phyloP scores from a whole-genome alignment of 2,888 invertebrate species.

The Drosophila anceps region DNA sequence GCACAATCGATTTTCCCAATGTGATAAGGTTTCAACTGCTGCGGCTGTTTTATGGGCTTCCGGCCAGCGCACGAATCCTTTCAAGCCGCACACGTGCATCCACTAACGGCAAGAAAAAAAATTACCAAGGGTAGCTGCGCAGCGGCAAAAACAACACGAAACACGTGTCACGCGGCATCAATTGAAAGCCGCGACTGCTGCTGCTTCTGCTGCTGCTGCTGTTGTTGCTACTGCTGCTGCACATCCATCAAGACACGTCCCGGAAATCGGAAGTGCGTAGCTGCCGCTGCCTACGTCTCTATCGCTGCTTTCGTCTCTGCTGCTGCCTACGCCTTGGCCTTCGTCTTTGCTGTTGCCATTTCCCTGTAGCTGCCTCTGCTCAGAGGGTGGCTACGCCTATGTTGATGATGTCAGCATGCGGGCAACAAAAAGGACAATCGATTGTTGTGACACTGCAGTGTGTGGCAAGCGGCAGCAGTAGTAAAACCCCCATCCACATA shows the following conservation, averaged over 20 bases:
- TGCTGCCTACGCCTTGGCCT: constrained; percentile 7
- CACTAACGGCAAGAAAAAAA: constrained; percentile 36
- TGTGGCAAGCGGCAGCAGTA: constrained; percentile 34
- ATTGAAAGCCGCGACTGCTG: constrained; percentile 54
- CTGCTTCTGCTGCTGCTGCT: too few species aligned
- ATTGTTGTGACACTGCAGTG: constrained; percentile 75
- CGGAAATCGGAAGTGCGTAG: constrained; percentile 69
- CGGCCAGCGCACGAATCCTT: constrained; percentile 60
- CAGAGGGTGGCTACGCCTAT: constrained; percentile 33
- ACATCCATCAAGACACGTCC: constrained; percentile 66
- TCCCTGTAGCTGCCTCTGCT: constrained; percentile 1
- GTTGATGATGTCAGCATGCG: constrained; percentile 73
- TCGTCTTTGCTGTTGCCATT: neutral
- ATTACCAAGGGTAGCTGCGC: constrained; percentile 56
- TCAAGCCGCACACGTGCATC: constrained; percentile 70
- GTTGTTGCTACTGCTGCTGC: too few species aligned
- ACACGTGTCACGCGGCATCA: constrained; percentile 75
- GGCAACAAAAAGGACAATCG: constrained; percentile 76
- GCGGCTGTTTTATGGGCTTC: constrained; percentile 64
- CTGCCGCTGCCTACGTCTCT: constrained; percentile 13
- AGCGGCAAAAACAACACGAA: constrained; percentile 26
- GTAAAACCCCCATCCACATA: constrained; percentile 16
- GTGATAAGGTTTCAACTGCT: constrained; percentile 69
- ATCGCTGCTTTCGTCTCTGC: neutral
- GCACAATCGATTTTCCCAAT: constrained; percentile 75